Conservation (phyloP, 1,140 invertebrate species). For the Drosophila pruinosa region DNA sequence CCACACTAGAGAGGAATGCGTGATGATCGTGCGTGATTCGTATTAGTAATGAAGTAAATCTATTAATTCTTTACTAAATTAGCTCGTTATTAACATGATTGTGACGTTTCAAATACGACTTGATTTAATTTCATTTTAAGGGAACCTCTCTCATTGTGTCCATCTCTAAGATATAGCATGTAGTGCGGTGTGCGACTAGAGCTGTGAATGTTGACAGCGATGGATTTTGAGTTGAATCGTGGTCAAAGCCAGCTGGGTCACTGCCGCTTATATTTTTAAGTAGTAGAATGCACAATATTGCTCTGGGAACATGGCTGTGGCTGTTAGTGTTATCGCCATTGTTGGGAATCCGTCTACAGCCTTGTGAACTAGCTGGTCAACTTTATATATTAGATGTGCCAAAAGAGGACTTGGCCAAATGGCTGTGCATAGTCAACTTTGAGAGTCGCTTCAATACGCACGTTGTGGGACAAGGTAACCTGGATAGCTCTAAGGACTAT, state of each 20-base stretch:
- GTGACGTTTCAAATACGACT: neutral
- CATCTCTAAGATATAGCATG: slow-evolving; percentile 24
- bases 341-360: slow-evolving; percentile 65
- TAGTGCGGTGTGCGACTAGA: neutral
- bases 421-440: slow-evolving; percentile 70
- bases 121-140: neutral
- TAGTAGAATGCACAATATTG: slow-evolving; percentile 12
- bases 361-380: slow-evolving; percentile 84
- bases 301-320: slow-evolving; percentile 20
- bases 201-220: neutral
- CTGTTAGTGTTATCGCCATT: neutral
- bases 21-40: neutral
- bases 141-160: neutral
- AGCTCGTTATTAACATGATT: no score
- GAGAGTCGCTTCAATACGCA: slow-evolving; percentile 76
- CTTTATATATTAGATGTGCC: slow-evolving; percentile 70
- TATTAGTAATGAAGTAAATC: neutral
- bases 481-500: slow-evolving; percentile 72
- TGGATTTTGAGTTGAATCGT: slow-evolving; percentile 13
- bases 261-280: neutral
- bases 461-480: slow-evolving; percentile 59
- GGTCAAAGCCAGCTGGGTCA: slow-evolving; percentile 6
- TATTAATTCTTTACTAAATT: no score
- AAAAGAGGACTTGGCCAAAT: slow-evolving; percentile 60
- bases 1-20: slow-evolving; percentile 16